phyloP scores from a whole-genome alignment of 1,140 invertebrate genomes.

The Maniola jurtina region DNA sequence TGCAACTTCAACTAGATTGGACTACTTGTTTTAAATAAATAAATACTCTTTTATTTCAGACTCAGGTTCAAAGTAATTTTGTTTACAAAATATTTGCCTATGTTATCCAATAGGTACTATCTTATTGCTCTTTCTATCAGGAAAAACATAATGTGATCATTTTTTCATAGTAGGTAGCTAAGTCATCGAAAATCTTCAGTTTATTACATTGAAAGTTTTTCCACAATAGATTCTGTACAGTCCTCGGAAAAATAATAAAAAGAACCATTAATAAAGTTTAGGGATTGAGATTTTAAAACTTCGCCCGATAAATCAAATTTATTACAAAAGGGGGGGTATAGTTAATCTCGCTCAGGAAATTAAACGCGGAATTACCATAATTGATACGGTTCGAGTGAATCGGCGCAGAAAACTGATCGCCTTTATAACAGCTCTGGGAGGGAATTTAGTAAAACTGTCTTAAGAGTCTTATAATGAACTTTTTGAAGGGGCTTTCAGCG shows the following conservation, averaged over 20 bases:
- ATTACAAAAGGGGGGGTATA: conserved; percentile 56
- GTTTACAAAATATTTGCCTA: too few relatives aligned
- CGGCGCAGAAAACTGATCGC: conserved; percentile 69
- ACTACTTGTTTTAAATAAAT: too few relatives aligned
- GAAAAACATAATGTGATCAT: too few relatives aligned
- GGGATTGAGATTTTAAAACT: conserved; percentile 46
- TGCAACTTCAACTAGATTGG: too few relatives aligned
- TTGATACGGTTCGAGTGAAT: conserved; percentile 72
- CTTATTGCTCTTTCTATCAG: too few relatives aligned
- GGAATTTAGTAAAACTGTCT: conserved; percentile 43
- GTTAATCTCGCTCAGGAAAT: conserved; percentile 74
- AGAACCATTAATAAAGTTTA: conserved; percentile 40
- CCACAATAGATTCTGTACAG: conserved; percentile 15
- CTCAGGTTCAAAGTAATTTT: too few relatives aligned
- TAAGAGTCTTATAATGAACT: conserved; percentile 53
- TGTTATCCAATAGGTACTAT: too few relatives aligned
- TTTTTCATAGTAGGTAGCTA: too few relatives aligned
- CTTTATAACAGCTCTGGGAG: conserved; percentile 50
- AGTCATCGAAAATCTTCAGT: too few relatives aligned
- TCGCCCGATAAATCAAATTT: conserved; percentile 67
- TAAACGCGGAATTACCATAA: conserved; percentile 75
- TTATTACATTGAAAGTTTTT: not conserved
- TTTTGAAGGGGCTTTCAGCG: conserved; percentile 34
- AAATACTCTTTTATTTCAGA: too few relatives aligned
- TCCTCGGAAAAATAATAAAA: conserved; percentile 21